Evolutionary conservation across 1,140 invertebrate species (phyloP).

Genomic region (Drosophila dunni): DNA sequence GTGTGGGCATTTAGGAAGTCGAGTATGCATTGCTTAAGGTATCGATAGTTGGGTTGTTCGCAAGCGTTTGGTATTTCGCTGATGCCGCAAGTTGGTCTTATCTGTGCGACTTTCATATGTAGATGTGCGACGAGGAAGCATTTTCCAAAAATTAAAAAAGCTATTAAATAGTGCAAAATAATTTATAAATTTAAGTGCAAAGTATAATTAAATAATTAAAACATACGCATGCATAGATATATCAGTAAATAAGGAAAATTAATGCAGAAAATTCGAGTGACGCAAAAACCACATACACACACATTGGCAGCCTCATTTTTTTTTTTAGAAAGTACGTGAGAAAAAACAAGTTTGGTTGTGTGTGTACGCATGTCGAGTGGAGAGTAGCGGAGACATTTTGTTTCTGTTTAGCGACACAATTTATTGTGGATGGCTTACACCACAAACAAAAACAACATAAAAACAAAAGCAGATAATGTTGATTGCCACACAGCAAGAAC

Average conservation of each 20-base stretch:
- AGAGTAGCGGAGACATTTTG: constrained; percentile 69
- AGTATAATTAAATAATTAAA: constrained; percentile 43
- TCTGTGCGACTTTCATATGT: constrained; percentile 40
- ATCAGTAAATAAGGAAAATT: constrained; percentile 22
- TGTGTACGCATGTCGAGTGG: constrained; percentile 65
- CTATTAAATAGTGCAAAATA: constrained; percentile 71
- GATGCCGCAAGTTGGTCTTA: constrained; percentile 20
- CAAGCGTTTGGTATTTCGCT: constrained; percentile 19
- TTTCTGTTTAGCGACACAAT: constrained; percentile 60
- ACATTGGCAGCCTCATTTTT: constrained; percentile 49
- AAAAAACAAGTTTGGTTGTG: constrained; percentile 67
- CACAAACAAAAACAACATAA: constrained; percentile 50
- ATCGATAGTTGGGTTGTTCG: not conserved
- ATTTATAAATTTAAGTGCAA: constrained; percentile 67
- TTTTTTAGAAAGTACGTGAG: constrained; percentile 73
- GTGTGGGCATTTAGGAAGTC: not conserved
- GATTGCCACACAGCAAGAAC: constrained; percentile 52
- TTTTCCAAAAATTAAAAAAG: constrained; percentile 62
- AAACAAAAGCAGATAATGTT: constrained; percentile 58
- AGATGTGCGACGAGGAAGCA: constrained; percentile 66
- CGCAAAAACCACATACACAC: constrained; percentile 51
- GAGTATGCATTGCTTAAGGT: not conserved
- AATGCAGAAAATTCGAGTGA: constrained; percentile 43
- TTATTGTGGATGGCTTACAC: constrained; percentile 76
- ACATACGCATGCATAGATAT: constrained; percentile 42